Percentiles rank a stretch among this genome's conserved stretches.
phyloP scores from a whole-genome alignment of 1,140 invertebrate genomes.

The Chironomus striatipennis region DNA sequence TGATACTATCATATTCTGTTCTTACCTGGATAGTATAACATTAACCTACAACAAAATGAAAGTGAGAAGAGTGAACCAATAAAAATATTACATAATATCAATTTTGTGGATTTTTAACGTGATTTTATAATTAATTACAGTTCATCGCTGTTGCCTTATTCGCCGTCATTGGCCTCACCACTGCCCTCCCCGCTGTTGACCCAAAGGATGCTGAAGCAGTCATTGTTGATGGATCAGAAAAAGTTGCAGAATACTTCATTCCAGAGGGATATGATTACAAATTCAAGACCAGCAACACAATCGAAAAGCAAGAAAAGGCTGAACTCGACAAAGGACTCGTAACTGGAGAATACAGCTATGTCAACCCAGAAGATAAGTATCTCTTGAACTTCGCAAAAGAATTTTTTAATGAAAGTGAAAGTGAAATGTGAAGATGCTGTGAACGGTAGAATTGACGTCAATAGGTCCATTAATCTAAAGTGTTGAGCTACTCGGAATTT shows the following conservation, averaged over 20 bases:
- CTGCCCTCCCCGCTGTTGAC: background rate
- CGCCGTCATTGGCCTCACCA: background rate
- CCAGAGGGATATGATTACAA: conserved; percentile 13
- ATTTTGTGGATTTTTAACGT: background rate
- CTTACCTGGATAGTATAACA: too few species aligned
- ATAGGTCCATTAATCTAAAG: too few species aligned
- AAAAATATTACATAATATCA: background rate
- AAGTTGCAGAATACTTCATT: background rate
- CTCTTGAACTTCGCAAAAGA: background rate
- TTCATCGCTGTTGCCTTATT: background rate
- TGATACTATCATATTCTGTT: conserved; percentile 7
- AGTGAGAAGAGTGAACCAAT: conserved; percentile 9
- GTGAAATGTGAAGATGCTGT: background rate
- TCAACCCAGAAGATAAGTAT: conserved; percentile 9
- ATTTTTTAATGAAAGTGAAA: background rate
- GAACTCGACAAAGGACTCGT: background rate
- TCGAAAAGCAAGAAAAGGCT: background rate
- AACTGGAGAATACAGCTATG: background rate
- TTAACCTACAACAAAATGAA: conserved; percentile 6
- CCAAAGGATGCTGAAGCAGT: conserved; percentile 10
- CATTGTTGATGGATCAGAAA: background rate
- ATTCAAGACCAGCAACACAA: conserved; percentile 10
- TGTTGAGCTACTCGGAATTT: too few species aligned
- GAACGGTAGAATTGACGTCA: too few species aligned
- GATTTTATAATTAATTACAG: background rate